Base-by-base conservation (phyloP, 2,113 vertebrate genomes). In the Anarhynchus alexandrinus region DNA sequence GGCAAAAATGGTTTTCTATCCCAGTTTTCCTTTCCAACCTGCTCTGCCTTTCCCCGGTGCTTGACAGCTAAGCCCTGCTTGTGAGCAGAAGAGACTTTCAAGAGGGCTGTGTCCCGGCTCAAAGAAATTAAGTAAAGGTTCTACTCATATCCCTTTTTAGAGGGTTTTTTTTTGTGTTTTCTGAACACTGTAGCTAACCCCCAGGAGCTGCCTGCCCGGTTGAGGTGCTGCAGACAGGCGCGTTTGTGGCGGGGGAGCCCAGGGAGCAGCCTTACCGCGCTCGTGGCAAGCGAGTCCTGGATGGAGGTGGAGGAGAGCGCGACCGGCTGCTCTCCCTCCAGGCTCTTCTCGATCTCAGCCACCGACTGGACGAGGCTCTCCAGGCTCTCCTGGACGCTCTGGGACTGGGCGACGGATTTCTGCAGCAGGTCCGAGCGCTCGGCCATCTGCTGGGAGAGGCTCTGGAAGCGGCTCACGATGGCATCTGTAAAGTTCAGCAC, bases 371-470 rank as follows among this genome's bases (percentile, higher is more conserved):
- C 94, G 82, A 99, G 98, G 88, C 97, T 98, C 95, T 99, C 99
- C 86, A 99, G 97, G 19, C 99, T 99, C 96, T 99, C 99, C 96
- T 99, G 99, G 49, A 99, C 99, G 2, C 99, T 99, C 96, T 99
- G 99, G 8, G 99, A 99, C 94, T 99, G 99, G 27, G 99, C 99
- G 8, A 99, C 98, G 38, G 99, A 98, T 58, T 99, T 99, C 97
- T 99, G 99, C 77, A 99, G 98, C 94, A 99, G 98, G 91, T 99
- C 98, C 0, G 99, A 99, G 52, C 98, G 98, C 57, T 98, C 98
- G 0, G 98, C 98, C 88, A 99, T 98, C 17, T 97, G 98, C 26
- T 96, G 94, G 8, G 99, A 99, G 38, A 99, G 98, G 61, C 96
- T 98, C 52, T 98, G 98, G 94, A 99, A 99, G 34, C 98, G 97